These are phyloP conservation scores for Alloscopus bannaensis DNA, from an alignment of 2,888 invertebrate genomes.

Conservation along the genomic window DNA sequence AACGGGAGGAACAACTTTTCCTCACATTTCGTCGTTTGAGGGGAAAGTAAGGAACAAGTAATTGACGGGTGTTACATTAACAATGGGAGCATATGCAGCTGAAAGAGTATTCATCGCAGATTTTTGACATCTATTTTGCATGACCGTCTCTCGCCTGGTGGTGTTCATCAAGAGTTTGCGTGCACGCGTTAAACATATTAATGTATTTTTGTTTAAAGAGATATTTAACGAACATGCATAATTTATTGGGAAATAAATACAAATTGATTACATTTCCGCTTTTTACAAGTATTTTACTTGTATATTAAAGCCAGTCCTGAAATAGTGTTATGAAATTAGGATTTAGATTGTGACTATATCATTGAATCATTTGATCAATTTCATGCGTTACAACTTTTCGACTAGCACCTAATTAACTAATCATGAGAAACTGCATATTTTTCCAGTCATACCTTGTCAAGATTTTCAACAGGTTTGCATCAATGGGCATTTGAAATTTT, in stretches of 20 bases:
- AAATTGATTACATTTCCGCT: no score
- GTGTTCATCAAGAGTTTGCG: background rate
- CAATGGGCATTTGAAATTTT: no score
- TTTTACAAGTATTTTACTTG: no score
- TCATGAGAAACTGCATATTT: no score
- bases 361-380: no score
- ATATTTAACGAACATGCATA: conserved; percentile 41
- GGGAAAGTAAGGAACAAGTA: background rate
- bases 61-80: conserved; percentile 6
- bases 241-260: conserved; percentile 65
- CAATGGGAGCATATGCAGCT: background rate
- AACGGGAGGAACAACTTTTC: background rate
- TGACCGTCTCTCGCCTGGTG: background rate
- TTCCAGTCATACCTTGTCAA: no score
- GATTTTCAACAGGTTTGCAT: no score
- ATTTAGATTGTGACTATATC: no score
- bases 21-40: background rate
- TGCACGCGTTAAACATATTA: background rate
- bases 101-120: conserved; percentile 15
- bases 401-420: no score
- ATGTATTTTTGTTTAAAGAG: conserved; percentile 17
- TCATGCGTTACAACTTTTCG: no score
- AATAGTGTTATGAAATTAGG: no score
- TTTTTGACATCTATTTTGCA: conserved; percentile 20
- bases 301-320: background rate